These are phyloP conservation scores for Tetragnatha montana DNA, from an alignment of 2,888 invertebrate genomes.

Conservation along the genomic window DNA sequence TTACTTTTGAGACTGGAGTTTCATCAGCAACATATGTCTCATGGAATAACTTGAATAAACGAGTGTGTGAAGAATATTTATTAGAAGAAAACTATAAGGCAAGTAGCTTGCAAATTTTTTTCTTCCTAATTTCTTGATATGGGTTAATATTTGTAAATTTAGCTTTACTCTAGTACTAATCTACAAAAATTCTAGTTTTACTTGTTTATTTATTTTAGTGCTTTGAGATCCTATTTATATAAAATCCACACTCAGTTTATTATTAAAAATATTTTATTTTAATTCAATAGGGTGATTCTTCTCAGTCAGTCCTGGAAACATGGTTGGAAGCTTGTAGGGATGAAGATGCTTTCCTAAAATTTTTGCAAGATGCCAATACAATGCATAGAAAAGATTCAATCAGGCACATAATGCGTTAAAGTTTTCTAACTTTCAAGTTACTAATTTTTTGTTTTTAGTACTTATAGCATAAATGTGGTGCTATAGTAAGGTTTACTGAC, in stretches of 20 bases:
- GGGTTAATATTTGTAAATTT: no score
- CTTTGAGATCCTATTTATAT: no score
- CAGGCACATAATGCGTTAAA: slow-evolving; percentile 22
- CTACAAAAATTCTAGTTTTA: not conserved
- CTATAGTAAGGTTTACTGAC: no score
- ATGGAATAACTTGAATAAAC: slow-evolving; percentile 43
- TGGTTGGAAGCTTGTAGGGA: slow-evolving; percentile 26
- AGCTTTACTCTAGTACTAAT: not conserved
- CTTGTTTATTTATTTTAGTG: not conserved
- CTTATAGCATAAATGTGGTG: no score
- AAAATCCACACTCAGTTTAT: not conserved
- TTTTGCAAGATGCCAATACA: slow-evolving; percentile 49
- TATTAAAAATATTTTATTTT: not conserved
- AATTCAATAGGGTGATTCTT: not conserved
- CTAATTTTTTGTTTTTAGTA: not conserved
- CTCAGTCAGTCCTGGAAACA: slow-evolving; percentile 16
- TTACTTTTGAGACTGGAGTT: slow-evolving; percentile 45
- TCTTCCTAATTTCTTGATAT: not conserved
- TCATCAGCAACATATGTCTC: slow-evolving; percentile 48
- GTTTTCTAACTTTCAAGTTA: no score
- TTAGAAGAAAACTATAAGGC: slow-evolving; percentile 36
- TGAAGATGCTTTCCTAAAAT: slow-evolving; percentile 46
- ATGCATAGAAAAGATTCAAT: slow-evolving; percentile 45
- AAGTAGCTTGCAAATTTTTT: not conserved
- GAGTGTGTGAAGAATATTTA: slow-evolving; percentile 55